These are phyloP conservation scores for Silurus glanis DNA, from an alignment of 2,113 vertebrate genomes.

Conservation along the genomic window DNA sequence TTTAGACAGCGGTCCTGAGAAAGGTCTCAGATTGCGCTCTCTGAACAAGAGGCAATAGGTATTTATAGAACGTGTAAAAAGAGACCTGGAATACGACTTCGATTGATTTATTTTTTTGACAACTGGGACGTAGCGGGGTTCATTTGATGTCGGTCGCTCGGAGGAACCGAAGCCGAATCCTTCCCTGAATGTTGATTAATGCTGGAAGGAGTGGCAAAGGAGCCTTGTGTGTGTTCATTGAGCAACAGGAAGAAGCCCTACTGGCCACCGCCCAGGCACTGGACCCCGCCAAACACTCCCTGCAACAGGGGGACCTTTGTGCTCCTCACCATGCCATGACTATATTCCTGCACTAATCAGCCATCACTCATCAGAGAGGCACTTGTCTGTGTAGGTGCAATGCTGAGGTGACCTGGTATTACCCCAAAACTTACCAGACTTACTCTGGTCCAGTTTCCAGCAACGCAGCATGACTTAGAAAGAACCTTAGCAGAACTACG, in stretches of 20 bases:
- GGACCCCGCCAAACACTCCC: slow-evolving; percentile 48
- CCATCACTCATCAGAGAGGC: slow-evolving; percentile 17
- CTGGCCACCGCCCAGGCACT: slow-evolving; percentile 48
- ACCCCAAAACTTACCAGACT: not conserved
- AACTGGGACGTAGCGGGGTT: not conserved
- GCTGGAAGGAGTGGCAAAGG: slow-evolving; percentile 39
- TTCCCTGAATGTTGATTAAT: slow-evolving; percentile 41
- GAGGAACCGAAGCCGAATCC: not conserved
- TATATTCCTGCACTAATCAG: slow-evolving; percentile 1
- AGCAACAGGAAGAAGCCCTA: slow-evolving; percentile 56
- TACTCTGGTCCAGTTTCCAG: not conserved
- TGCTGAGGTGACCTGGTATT: slow-evolving; percentile 24
- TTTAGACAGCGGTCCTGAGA: not conserved
- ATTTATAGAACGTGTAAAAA: slow-evolving; percentile 43
- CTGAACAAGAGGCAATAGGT: slow-evolving; percentile 13
- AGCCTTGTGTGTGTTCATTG: slow-evolving; percentile 46
- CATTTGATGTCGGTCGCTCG: not conserved
- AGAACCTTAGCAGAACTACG: not conserved
- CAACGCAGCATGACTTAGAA: not conserved
- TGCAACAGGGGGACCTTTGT: slow-evolving; percentile 66
- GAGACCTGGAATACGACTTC: not conserved
- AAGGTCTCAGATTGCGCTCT: slow-evolving; percentile 31
- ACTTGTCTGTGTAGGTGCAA: slow-evolving; percentile 32
- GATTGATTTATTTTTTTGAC: not conserved
- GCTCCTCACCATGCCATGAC: slow-evolving; percentile 37